Percentiles rank a stretch among this genome's conserved stretches.
Evolutionary conservation across 2,797 vertebrate species (phyloP).

Genomic region (Anniella stebbinsi): DNA sequence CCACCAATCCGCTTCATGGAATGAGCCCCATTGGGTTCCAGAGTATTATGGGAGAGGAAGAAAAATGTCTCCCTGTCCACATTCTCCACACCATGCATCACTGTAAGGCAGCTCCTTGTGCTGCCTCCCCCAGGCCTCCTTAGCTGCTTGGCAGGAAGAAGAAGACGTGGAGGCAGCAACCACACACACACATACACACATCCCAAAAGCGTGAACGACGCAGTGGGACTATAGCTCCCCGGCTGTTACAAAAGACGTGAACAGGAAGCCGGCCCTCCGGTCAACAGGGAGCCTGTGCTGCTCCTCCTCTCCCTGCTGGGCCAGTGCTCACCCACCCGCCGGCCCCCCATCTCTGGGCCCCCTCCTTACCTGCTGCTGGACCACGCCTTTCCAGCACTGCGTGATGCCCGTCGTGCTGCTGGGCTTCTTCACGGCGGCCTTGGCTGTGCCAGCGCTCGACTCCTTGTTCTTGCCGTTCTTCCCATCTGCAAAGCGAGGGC

Average conservation of each 20-base stretch:
- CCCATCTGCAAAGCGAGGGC: constrained; percentile 76
- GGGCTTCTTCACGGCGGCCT: constrained; percentile 76
- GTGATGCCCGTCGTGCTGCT: constrained; percentile 87
- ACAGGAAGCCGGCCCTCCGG: not conserved
- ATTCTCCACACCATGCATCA: no score
- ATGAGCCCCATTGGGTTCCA: no score
- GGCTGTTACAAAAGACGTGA: not conserved
- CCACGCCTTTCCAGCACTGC: constrained; percentile 90
- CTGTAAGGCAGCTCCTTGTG: not conserved
- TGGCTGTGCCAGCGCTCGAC: constrained; percentile 59
- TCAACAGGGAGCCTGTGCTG: not conserved
- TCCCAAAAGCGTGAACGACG: not conserved
- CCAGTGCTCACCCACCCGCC: accelerated
- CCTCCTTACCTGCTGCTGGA: constrained; percentile 89
- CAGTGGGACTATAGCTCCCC: not conserved
- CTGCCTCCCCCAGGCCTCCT: not conserved
- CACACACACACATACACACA: not conserved
- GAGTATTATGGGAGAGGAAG: no score
- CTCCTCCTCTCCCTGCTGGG: accelerated
- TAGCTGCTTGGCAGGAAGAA: not conserved
- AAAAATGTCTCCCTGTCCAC: no score
- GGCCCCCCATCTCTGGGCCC: constrained; percentile 39
- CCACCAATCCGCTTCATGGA: no score
- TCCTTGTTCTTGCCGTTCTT: constrained; percentile 86
- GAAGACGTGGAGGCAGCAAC: no score